A percentile compares a stretch with the other conserved stretches of the same genome.
phyloP scores from a whole-genome alignment of 2,797 vertebrate genomes.

The Staurois parvus region DNA sequence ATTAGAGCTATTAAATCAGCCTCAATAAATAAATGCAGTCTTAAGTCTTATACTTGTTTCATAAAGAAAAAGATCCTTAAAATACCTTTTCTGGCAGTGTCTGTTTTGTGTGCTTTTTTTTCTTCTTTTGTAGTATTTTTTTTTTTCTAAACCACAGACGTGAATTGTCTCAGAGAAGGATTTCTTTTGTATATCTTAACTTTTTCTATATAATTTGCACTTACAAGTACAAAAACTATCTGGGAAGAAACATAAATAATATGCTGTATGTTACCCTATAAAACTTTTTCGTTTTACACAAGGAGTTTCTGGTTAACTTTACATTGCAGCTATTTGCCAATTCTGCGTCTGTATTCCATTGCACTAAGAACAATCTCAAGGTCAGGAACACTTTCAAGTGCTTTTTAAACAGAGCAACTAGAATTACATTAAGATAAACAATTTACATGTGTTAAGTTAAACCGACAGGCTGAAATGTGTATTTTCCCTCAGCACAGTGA shows the following conservation, averaged over 20 bases:
- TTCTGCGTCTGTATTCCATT: constrained; percentile 25
- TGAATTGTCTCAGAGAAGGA: neutral
- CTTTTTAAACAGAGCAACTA: constrained; percentile 34
- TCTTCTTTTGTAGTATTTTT: neutral
- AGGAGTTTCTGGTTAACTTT: constrained; percentile 15
- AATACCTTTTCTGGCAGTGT: constrained; percentile 12
- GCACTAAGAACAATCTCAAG: constrained; percentile 18
- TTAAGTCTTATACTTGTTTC: constrained; percentile 7
- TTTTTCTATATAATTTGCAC: neutral
- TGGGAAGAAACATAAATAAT: constrained; percentile 4
- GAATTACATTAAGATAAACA: constrained; percentile 46
- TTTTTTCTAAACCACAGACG: neutral
- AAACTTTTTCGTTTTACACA: neutral
- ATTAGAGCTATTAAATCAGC: constrained; percentile 22
- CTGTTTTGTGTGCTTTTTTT: neutral
- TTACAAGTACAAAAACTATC: neutral
- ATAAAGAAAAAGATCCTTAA: constrained; percentile 17
- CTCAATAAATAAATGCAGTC: constrained; percentile 31
- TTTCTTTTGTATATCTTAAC: constrained; percentile 10
- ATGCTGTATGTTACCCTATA: neutral
- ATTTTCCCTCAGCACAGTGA: constrained; percentile 23
- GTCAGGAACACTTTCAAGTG: constrained; percentile 43
- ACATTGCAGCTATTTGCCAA: constrained; percentile 11
- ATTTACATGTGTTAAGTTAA: constrained; percentile 48
- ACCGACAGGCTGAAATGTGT: constrained; percentile 25